Conservation (phyloP, 2,797 vertebrate species). For the Pangasius mekongensis region DNA sequence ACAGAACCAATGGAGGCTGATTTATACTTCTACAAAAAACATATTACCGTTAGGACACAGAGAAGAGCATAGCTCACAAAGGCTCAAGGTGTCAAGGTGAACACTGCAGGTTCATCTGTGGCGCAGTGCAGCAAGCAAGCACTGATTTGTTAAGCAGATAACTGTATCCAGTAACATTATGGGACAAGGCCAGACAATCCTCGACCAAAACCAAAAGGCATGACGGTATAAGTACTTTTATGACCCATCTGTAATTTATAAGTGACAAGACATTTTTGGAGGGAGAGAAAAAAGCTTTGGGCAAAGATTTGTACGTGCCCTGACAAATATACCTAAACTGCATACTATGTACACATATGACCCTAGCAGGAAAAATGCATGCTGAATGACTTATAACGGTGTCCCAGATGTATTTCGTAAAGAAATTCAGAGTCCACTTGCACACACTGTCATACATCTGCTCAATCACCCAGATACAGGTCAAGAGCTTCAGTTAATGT, state of each 20-base stretch:
- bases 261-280: not conserved
- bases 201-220: not conserved
- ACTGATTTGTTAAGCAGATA: not conserved
- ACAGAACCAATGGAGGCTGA: not conserved
- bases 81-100: constrained; percentile 16
- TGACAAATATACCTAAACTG: not conserved
- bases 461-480: no score
- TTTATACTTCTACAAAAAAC: not conserved
- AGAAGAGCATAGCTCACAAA: not conserved
- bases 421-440: not conserved
- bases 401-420: not conserved
- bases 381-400: not conserved
- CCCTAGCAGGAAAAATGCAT: not conserved
- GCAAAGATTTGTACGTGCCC: not conserved
- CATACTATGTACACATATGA: not conserved
- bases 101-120: not conserved
- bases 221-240: not conserved
- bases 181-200: not conserved
- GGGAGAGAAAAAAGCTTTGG: not conserved
- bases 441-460: no score
- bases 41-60: not conserved
- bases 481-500: no score
- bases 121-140: not conserved
- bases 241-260: not conserved
- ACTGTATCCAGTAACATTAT: not conserved